Percentiles rank a stretch among this genome's conserved stretches.
These are phyloP conservation scores for Gorsachius goisagi DNA, from an alignment of 2,113 vertebrate species.

Conservation along the genomic window DNA sequence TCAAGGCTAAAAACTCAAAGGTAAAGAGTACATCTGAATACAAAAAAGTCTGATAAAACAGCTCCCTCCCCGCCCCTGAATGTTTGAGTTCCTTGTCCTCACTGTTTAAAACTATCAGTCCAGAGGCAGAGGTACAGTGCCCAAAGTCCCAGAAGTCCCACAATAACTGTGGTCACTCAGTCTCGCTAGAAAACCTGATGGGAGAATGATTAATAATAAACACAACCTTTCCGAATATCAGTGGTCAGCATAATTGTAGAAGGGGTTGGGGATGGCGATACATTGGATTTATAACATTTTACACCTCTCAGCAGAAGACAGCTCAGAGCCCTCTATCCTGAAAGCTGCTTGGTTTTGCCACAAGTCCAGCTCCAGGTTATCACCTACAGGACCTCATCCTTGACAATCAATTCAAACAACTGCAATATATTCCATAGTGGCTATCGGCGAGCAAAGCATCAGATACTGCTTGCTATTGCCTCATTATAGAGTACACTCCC, in stretches of 20 bases:
- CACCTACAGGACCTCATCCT: not conserved
- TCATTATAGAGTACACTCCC: not conserved
- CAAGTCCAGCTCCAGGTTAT: not conserved
- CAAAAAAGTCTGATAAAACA: not conserved
- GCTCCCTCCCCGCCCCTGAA: not conserved
- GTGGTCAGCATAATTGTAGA: not conserved
- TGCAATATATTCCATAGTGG: not conserved
- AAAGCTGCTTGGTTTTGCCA: not conserved
- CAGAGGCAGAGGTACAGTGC: not conserved
- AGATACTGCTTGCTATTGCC: not conserved
- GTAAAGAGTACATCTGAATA: not conserved
- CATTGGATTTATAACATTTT: not conserved
- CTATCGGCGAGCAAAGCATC: not conserved
- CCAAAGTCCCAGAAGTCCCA: no score
- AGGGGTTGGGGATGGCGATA: rapidly evolving
- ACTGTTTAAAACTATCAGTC: not conserved
- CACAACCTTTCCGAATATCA: not conserved
- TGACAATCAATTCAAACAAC: not conserved
- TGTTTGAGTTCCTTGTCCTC: not conserved
- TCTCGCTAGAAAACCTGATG: not conserved
- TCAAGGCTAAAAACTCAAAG: not conserved
- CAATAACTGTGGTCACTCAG: not conserved
- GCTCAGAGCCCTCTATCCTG: not conserved
- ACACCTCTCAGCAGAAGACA: rapidly evolving
- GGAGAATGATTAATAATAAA: not conserved